Conservation (phyloP, 1,140 invertebrate genomes). For the Plectrocnemia conspersa region DNA sequence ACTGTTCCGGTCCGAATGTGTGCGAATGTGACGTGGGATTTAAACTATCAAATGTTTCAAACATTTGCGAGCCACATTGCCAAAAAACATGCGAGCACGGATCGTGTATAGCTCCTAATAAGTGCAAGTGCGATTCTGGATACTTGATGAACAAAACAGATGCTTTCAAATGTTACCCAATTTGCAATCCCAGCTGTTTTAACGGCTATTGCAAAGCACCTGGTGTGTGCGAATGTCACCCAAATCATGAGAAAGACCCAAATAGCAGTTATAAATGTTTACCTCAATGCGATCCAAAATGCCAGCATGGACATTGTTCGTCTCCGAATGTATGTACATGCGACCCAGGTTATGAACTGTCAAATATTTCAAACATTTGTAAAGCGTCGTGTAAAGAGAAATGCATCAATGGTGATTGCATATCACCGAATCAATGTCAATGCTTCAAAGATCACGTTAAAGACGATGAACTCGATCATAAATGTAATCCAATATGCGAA, state of each 20-base stretch:
- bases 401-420: slow-evolving; percentile 43
- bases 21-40: slow-evolving; percentile 10
- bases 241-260: slow-evolving; percentile 38
- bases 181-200: slow-evolving; percentile 40
- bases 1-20: background rate
- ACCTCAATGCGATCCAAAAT: background rate
- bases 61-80: slow-evolving; percentile 43
- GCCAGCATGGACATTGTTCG: background rate
- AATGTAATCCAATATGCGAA: slow-evolving; percentile 41
- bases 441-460: background rate
- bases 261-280: background rate
- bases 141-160: slow-evolving; percentile 43
- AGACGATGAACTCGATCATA: background rate
- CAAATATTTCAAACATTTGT: slow-evolving; percentile 43
- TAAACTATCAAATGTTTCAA: slow-evolving; percentile 2
- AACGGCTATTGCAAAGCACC: slow-evolving; percentile 45
- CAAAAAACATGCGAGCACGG: slow-evolving; percentile 45
- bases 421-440: background rate
- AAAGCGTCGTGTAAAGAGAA: slow-evolving; percentile 37
- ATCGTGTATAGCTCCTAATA: slow-evolving; percentile 46
- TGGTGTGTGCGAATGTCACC: slow-evolving; percentile 47
- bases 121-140: slow-evolving; percentile 53
- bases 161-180: slow-evolving; percentile 38
- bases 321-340: slow-evolving; percentile 38
- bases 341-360: slow-evolving; percentile 49